Conservation (phyloP, 1,140 invertebrate species). For the Drosophila nannoptera region DNA sequence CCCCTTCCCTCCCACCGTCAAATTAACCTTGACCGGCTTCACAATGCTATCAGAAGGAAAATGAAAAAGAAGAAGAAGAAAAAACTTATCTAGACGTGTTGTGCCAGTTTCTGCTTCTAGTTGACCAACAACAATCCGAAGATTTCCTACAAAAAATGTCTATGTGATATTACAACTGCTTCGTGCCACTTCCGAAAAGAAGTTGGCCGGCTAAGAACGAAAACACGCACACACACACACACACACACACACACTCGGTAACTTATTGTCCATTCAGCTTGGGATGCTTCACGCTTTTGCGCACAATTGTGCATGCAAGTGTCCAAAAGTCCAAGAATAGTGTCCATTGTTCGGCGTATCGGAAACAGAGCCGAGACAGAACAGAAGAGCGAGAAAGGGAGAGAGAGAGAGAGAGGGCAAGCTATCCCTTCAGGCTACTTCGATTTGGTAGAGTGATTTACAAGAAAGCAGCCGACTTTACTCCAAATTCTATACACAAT, state of each 20-base stretch:
- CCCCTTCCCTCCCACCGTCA: constrained; percentile 6
- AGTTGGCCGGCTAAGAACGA: constrained; percentile 59
- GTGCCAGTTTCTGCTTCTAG: constrained; percentile 54
- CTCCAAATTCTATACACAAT: too few relatives aligned
- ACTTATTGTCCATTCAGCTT: constrained; percentile 66
- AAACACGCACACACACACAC: constrained; percentile 14
- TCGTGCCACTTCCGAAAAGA: constrained; percentile 55
- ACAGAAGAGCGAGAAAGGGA: constrained; percentile 2
- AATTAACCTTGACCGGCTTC: constrained; percentile 74
- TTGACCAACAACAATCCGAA: constrained; percentile 37
- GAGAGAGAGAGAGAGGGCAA: constrained; percentile 15
- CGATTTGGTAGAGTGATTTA: too few relatives aligned
- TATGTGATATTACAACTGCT: constrained; percentile 11
- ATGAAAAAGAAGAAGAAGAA: background rate
- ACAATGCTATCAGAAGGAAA: constrained; percentile 51
- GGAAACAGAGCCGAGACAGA: constrained; percentile 7
- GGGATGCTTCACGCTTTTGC: constrained; percentile 66
- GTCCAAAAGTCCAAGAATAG: constrained; percentile 70
- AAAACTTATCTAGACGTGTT: constrained; percentile 41
- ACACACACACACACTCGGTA: background rate
- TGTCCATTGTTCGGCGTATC: constrained; percentile 54
- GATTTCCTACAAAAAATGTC: constrained; percentile 55
- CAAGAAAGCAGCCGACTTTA: too few relatives aligned
- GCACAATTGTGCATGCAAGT: constrained; percentile 75
- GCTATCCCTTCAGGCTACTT: constrained; percentile 1